Evolutionary conservation across 2,113 vertebrate species (phyloP), one percentile per base, ranked within the genome.

Genomic region (Salvator merianae): DNA sequence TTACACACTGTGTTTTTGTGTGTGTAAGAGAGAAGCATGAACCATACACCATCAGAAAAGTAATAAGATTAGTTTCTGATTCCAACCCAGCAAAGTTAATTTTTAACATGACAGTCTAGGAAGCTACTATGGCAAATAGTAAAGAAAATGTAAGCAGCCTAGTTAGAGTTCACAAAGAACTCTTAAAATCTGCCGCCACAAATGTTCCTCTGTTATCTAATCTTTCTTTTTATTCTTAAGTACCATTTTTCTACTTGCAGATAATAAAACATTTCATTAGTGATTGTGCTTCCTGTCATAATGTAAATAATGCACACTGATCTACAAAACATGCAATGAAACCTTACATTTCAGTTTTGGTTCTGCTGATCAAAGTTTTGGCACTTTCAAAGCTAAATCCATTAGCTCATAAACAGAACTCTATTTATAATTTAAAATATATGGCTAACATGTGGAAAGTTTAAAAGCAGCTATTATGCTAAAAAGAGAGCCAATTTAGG

Each of bases 341-440:
- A 94, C 81, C 3, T 5, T 77, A 0, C n/a, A 1, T 86, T 94
- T 87, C 92, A 92, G 86, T 89, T 94, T 86, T 68, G 92, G 73
- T 87, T 62, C n/a, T 32, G 79, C 65, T 93, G 93, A 94, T 94
- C 91, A 94, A 94, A 94, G 92, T 94, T 94, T 89, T 93, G 94
- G 94, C 93, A 93, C 91, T 93, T 93, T 82, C 82, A 90, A 88
- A 90, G 87, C 83, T 86, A 93, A 92, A 91, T 72, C 93, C 93
- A 94, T 94, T 94, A 93, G 91, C 89, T 92, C 86, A 90, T 86
- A 90, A 92, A 92, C 78, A 89, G 83, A 86, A 88, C 88, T 84
- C 85, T 92, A 85, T 76, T 91, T 91, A 89, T 77, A 91, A 89
- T 0, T 86, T 85, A 87, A 93, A 92, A 91, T 89, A 90, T 20